Evolutionary conservation across 2,888 invertebrate genomes (phyloP).

Genomic region (Celastrina argiolus): DNA sequence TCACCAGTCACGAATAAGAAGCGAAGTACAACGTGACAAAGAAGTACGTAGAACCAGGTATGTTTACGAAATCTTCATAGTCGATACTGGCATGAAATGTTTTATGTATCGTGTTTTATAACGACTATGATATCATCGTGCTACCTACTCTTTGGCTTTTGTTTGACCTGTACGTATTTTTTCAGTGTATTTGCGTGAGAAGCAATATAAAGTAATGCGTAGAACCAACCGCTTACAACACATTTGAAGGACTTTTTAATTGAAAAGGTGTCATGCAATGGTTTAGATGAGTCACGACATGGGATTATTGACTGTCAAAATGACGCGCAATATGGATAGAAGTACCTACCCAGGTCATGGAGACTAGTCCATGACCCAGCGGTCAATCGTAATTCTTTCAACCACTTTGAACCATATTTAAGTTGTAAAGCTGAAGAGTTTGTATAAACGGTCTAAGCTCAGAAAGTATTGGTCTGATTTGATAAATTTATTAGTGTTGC

Average conservation of each 20-base stretch:
- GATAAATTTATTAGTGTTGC: no score
- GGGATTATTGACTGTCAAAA: constrained; percentile 1
- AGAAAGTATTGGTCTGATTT: no score
- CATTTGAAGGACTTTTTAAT: constrained; percentile 19
- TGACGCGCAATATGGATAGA: neutral
- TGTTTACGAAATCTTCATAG: neutral
- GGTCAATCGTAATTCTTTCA: no score
- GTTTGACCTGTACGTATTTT: constrained; percentile 17
- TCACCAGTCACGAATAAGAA: neutral
- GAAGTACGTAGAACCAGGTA: neutral
- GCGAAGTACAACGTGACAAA: neutral
- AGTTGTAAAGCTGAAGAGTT: no score
- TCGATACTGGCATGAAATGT: constrained; percentile 15
- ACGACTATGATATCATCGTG: constrained; percentile 14
- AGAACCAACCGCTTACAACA: neutral
- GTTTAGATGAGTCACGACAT: neutral
- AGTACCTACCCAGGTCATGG: no score
- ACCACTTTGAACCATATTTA: no score
- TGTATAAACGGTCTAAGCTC: no score
- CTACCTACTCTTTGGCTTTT: constrained; percentile 20
- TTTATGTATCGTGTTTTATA: constrained; percentile 16
- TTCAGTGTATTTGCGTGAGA: constrained; percentile 22
- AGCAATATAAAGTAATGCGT: constrained; percentile 12
- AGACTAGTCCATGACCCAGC: no score
- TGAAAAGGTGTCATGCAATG: constrained; percentile 13